phyloP scores from a whole-genome alignment of 2,797 vertebrate species.

The Thaleichthys pacificus region DNA sequence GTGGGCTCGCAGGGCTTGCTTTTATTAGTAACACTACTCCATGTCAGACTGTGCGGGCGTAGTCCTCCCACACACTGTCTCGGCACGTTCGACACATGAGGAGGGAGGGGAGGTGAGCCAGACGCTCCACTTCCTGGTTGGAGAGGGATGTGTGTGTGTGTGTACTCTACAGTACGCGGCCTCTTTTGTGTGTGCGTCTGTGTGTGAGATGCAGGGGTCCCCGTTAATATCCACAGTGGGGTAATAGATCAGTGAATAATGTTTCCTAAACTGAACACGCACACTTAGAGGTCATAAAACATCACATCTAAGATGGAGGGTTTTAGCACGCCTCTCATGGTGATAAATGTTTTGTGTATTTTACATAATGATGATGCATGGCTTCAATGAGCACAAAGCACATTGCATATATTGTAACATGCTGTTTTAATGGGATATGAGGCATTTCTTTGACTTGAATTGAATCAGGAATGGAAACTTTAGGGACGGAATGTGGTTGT shows the following conservation, averaged over 20 bases:
- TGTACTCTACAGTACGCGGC: not conserved
- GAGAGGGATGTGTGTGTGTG: not conserved
- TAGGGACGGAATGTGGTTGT: not conserved
- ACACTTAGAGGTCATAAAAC: conserved; percentile 5
- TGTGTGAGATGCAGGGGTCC: not conserved
- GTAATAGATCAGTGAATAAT: not conserved
- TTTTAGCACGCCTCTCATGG: no score
- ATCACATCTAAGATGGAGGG: not conserved
- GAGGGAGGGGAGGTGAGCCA: not conserved
- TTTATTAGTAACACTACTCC: conserved; percentile 2
- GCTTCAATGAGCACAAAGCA: conserved; percentile 63
- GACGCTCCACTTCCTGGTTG: not conserved
- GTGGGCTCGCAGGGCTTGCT: not conserved
- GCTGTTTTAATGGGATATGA: no score
- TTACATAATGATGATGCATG: conserved; percentile 53
- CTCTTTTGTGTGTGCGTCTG: not conserved
- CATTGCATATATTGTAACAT: not conserved
- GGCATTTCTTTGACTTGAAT: no score
- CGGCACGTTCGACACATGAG: no score
- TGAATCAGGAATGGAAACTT: no score
- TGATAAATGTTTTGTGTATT: conserved; percentile 5
- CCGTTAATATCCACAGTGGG: not conserved
- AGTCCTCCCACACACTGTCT: conserved; percentile 7
- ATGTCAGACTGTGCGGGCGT: not conserved
- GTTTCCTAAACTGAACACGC: not conserved